Percentiles rank a stretch among this genome's conserved stretches.
phyloP scores from a whole-genome alignment of 2,797 vertebrate species.

The Hoplostethus mediterraneus region DNA sequence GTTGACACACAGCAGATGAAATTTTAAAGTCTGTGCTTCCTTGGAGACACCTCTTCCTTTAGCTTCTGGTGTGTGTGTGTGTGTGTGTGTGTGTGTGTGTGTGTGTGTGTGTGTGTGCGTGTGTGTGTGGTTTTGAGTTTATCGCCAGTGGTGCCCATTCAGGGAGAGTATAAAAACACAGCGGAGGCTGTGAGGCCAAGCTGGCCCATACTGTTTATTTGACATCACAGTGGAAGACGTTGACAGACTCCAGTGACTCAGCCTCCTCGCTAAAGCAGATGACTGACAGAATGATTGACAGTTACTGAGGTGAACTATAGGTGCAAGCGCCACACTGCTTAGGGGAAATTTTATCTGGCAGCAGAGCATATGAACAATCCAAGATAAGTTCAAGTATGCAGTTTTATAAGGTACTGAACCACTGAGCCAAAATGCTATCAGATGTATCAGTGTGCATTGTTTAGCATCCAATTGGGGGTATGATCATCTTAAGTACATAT shows the following conservation, averaged over 20 bases:
- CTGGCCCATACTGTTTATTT: slow-evolving; percentile 53
- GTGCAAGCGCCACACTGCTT: not conserved
- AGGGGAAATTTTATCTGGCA: slow-evolving; percentile 10
- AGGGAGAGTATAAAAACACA: slow-evolving; percentile 57
- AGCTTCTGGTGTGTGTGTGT: not conserved
- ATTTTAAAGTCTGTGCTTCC: slow-evolving; percentile 14
- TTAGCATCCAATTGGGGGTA: no score
- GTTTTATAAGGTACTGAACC: not conserved
- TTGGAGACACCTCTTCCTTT: slow-evolving; percentile 1
- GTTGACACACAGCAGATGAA: slow-evolving; percentile 13
- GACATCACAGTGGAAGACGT: slow-evolving; percentile 45
- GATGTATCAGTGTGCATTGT: no score
- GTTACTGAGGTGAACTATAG: slow-evolving; percentile 10
- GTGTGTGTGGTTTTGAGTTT: slow-evolving; percentile 8
- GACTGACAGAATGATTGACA: slow-evolving; percentile 57
- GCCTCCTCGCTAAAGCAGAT: slow-evolving; percentile 24
- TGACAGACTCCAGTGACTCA: slow-evolving; percentile 41
- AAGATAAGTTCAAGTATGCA: not conserved
- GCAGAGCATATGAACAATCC: not conserved
- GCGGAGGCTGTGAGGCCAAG: slow-evolving; percentile 29
- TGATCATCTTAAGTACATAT: no score
- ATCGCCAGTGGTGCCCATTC: slow-evolving; percentile 53
- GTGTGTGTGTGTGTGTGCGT: not conserved
- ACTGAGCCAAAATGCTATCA: no score
- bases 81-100: not conserved